Evolutionary conservation across 2,797 vertebrate genomes (phyloP).

Genomic region (Pseudocheirus occidentalis): DNA sequence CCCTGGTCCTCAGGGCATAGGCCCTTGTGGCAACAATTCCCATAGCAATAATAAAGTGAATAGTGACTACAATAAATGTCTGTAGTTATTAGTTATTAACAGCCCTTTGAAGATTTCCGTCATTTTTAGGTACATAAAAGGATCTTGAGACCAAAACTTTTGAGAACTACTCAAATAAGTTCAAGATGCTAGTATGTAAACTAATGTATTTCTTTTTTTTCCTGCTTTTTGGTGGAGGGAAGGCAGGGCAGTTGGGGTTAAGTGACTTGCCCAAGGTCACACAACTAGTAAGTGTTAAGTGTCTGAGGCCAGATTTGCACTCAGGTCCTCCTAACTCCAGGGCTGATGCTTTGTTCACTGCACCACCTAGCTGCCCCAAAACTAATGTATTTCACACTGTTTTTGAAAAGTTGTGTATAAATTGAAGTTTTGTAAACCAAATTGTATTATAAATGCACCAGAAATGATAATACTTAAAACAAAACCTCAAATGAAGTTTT

Average conservation of each 20-base stretch:
- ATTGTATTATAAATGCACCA: neutral
- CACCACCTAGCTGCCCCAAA: neutral
- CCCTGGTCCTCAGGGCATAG: neutral
- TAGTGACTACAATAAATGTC: neutral
- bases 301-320: too few species aligned
- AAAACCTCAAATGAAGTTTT: neutral
- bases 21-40: neutral
- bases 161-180: neutral
- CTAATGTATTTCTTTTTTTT: neutral
- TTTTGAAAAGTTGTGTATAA: neutral
- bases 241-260: too few species aligned
- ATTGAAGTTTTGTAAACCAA: constrained; percentile 34
- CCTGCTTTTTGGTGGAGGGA: too few species aligned
- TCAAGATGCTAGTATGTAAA: neutral
- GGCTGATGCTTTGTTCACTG: too few species aligned
- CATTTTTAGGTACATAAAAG: neutral
- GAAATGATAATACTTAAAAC: neutral
- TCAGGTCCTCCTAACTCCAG: too few species aligned
- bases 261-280: too few species aligned
- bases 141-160: neutral
- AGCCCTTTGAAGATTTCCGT: neutral
- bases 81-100: neutral
- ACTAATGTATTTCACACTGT: neutral
- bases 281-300: too few species aligned
- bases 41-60: neutral